A percentile compares a stretch with the other conserved stretches of the same genome.
Evolutionary conservation across 2,113 vertebrate genomes (phyloP).

Genomic region (Archilochus colubris): DNA sequence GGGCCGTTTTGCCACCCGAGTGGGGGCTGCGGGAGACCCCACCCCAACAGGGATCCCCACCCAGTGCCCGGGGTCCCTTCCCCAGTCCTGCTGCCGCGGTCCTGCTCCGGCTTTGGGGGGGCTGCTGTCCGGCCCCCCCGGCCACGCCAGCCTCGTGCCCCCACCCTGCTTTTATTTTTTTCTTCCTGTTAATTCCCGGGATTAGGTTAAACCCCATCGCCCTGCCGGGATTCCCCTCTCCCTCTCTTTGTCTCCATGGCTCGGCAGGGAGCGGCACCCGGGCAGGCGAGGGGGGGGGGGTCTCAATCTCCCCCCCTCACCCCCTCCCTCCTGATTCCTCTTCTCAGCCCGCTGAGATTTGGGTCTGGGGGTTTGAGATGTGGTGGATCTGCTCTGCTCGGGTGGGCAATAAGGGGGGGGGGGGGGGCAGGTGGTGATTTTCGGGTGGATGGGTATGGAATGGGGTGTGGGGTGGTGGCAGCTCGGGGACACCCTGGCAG

Average conservation of each 20-base stretch:
- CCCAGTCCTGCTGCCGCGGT: neutral
- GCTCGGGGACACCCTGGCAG: neutral
- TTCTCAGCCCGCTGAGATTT: neutral
- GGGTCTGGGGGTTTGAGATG: neutral
- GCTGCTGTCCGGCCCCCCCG: fast-evolving
- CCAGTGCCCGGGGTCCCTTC: neutral
- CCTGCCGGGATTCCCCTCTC: neutral
- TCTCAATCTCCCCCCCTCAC: neutral
- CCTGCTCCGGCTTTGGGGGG: neutral
- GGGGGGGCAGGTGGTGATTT: neutral
- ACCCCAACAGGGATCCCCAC: neutral
- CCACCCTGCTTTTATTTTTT: neutral
- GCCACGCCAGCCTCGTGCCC: neutral
- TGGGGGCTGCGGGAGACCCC: neutral
- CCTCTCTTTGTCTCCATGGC: slow-evolving; percentile 35
- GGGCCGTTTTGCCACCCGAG: neutral
- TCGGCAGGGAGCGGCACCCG: neutral
- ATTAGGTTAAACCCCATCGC: neutral
- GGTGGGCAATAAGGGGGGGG: neutral
- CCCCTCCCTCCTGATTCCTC: too few relatives aligned
- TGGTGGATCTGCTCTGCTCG: neutral
- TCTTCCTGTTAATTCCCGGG: neutral
- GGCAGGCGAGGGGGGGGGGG: neutral
- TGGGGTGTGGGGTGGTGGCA: neutral
- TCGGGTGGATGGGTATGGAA: neutral